Base-by-base conservation (phyloP, 2,113 vertebrate genomes). In the Lophotis ruficrista region DNA sequence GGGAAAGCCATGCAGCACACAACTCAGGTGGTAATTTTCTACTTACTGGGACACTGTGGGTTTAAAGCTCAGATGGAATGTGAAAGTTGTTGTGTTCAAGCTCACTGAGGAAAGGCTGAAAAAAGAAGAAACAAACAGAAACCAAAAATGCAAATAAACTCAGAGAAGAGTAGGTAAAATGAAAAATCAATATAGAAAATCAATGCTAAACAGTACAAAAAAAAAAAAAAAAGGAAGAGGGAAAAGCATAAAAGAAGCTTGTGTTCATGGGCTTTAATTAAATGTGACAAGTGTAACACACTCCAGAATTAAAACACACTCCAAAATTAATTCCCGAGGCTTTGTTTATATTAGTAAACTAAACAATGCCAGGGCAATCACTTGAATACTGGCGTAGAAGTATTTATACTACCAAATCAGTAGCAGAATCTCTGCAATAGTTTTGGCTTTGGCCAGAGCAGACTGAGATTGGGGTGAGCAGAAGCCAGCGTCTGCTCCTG, bases 291-390 rank as follows among this genome's bases (percentile, higher is more conserved):
- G 37, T 45, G n/a, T 73, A 90, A 70, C 28, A 51, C 43, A 54
- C 10, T 90, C 50, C 31, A 87, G 50, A 89, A 70, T 65, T 70
- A 66, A 94, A 83, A 47, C 6, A 53, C 56, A 43, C 21, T 79
- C 76, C 43, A 79, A 35, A 92, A 92, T 90, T 72, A 86, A 95
- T 82, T 93, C 37, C 73, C 68, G 56, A 68, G 72, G n/a, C 51
- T 87, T 87, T 78, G 31, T 87, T 56, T 66, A 81, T 37, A 78
- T 91, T 81, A 75, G 51, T 38, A 89, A 93, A 91, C 14, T 66
- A 93, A 94, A 66, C 47, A 84, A 9, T 61, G 17, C 21, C 23
- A 60, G 6, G 25, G 48, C 12, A 89, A 84, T 82, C n/a, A 51
- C 60, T 78, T 78, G 35, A 84, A 62, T 45, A 45, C 15, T 76